Evolutionary conservation across 2,113 vertebrate genomes (phyloP), one percentile per base, ranked within the genome.

Genomic region (Otocyon megalotis): DNA sequence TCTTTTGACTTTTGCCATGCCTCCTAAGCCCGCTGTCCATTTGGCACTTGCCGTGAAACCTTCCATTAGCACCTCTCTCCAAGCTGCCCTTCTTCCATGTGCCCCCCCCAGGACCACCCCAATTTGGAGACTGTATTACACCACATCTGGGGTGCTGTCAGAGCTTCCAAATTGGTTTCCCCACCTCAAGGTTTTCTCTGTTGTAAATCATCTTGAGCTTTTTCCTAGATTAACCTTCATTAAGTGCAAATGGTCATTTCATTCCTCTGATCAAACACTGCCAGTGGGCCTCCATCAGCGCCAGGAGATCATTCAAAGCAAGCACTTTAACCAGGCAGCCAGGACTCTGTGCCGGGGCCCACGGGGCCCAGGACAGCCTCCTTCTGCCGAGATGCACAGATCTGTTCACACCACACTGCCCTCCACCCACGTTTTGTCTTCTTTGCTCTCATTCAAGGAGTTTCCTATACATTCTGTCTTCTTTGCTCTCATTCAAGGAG

Each of bases 321-420:
- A 3, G 11, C 1, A 3, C 62, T 8, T 11, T 28, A 65, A 19
- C 54, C 3, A 1, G 35, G 48, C 1, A 1, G 19, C 28, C 17
- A 53, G 28, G 35, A 24, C 30, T 3, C 9, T 28, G 0, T 56
- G 15, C 22, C 26, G 3, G 35, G 37, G 35, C 7, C 67, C 16
- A 24, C 26, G 2, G 48, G 37, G 35, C 7, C 67, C 16, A 24
- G 20, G 2, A 2, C n/a, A 13, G 10, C 26, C 24, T 76, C 50
- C 63, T 7, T 17, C 32, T 82, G 8, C 69, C 28, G 4, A 14
- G 35, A 32, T 24, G 24, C 17, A 1, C 71, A 32, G 14, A 37
- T 32, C 0, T 0, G 30, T 32, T 58, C 9, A 19, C 7, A 20
- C 48, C 8, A 0, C 15, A 17, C 22, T n/a, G 6, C n/a, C 53